A percentile compares a stretch with the other conserved stretches of the same genome.
Conservation (phyloP, 2,888 invertebrate genomes). For the Rhimphoctona megacephalus region DNA sequence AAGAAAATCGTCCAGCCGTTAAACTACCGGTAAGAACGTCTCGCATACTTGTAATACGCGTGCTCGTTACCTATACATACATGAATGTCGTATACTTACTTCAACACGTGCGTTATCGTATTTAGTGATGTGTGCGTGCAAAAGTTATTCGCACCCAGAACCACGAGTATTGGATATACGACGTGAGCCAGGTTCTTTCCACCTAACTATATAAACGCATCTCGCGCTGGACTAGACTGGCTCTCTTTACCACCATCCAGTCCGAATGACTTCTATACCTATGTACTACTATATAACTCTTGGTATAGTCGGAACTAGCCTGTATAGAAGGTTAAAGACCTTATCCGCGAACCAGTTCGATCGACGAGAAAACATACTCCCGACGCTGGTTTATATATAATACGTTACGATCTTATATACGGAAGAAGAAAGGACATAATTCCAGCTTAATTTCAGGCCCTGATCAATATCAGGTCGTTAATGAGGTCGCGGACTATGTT, state of each 20-base stretch:
- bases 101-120: conserved; percentile 27
- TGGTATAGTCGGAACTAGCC: conserved; percentile 40
- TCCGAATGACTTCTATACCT: conserved; percentile 19
- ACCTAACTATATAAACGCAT: conserved; percentile 47
- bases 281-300: conserved; percentile 20
- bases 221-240: conserved; percentile 55
- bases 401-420: conserved; percentile 30
- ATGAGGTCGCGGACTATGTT: not conserved
- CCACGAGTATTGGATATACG: conserved; percentile 19
- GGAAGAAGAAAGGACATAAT: conserved; percentile 19
- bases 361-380: conserved; percentile 71
- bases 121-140: conserved; percentile 1
- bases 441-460: conserved; percentile 9
- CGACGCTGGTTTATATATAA: conserved; percentile 13
- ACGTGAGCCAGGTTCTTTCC: conserved; percentile 40
- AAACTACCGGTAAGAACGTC: conserved; percentile 41
- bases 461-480: not conserved
- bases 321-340: conserved; percentile 66
- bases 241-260: conserved; percentile 31
- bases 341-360: conserved; percentile 77
- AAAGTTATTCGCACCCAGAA: conserved; percentile 17
- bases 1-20: conserved; percentile 44
- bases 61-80: conserved; percentile 13
- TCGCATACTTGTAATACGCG: conserved; percentile 46
- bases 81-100: conserved; percentile 24